phyloP scores from a whole-genome alignment of 2,797 vertebrate species.

The Neopelma chrysocephalum region DNA sequence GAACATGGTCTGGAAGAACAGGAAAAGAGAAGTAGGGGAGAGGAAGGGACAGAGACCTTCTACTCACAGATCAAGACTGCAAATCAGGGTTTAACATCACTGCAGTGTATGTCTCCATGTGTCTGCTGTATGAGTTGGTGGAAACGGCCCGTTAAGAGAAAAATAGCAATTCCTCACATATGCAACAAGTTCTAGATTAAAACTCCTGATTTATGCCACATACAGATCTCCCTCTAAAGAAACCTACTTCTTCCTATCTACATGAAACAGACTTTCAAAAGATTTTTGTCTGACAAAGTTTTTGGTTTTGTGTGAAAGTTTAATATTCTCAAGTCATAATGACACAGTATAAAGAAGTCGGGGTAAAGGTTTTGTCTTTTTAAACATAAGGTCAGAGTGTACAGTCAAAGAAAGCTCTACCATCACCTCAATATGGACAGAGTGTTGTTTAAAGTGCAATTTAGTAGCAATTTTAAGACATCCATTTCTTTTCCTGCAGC shows the following conservation, averaged over 20 bases:
- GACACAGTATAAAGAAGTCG: slow-evolving; percentile 5
- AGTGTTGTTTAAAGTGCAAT: slow-evolving; percentile 38
- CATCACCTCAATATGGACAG: not conserved
- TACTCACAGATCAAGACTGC: not conserved
- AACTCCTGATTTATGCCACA: rapidly evolving
- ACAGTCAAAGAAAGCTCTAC: not conserved
- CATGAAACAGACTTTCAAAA: not conserved
- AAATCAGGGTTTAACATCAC: not conserved
- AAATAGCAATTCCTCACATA: rapidly evolving
- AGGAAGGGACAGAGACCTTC: not conserved
- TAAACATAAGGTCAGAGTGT: not conserved
- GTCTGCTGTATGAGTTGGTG: not conserved
- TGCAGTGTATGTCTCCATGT: rapidly evolving
- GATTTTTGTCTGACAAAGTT: not conserved
- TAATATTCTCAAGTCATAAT: slow-evolving; percentile 13
- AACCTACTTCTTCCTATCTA: not conserved
- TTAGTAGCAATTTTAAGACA: not conserved
- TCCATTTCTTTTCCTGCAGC: not conserved
- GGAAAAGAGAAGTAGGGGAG: not conserved
- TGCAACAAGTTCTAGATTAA: not conserved
- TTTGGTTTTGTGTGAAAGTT: slow-evolving; percentile 8
- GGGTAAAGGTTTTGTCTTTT: not conserved
- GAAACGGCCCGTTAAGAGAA: not conserved
- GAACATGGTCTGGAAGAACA: not conserved
- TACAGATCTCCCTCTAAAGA: not conserved